phyloP scores from a whole-genome alignment of 2,113 vertebrate species.

The Pluvialis apricaria region DNA sequence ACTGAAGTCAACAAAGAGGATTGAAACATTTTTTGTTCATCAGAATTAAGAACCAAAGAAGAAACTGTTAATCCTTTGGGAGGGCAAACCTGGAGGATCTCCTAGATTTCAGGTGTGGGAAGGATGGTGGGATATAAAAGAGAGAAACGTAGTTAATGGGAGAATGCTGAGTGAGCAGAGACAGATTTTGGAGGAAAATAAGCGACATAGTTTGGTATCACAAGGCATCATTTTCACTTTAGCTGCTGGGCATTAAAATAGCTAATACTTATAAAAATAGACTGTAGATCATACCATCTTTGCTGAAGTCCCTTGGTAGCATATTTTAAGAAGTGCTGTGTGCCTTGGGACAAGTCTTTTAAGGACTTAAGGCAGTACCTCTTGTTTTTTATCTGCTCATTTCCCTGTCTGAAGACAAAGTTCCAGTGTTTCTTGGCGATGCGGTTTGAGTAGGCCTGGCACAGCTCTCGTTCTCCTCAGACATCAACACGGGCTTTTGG shows the following conservation, averaged over 20 bases:
- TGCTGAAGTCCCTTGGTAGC: neutral
- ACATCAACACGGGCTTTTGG: neutral
- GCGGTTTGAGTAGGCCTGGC: neutral
- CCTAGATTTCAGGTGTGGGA: neutral
- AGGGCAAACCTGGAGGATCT: neutral
- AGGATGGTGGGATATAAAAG: neutral
- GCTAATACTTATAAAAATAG: neutral
- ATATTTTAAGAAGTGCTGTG: neutral
- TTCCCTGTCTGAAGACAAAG: neutral
- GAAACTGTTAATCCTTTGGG: rapidly evolving
- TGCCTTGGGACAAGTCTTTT: neutral
- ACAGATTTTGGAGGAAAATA: neutral
- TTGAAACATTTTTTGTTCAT: neutral
- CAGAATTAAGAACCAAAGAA: neutral
- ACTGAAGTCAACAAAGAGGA: neutral
- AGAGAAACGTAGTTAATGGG: neutral
- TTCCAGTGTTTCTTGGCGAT: neutral
- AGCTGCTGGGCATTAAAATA: neutral
- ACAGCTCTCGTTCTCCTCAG: neutral
- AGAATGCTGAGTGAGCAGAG: neutral
- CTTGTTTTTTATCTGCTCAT: neutral
- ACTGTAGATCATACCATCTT: neutral
- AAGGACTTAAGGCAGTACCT: neutral
- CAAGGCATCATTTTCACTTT: neutral
- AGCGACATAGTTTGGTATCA: neutral